A percentile compares a stretch with the other conserved stretches of the same genome.
Evolutionary conservation across 2,888 invertebrate genomes (phyloP).

Genomic region (Amphipyra berbera): DNA sequence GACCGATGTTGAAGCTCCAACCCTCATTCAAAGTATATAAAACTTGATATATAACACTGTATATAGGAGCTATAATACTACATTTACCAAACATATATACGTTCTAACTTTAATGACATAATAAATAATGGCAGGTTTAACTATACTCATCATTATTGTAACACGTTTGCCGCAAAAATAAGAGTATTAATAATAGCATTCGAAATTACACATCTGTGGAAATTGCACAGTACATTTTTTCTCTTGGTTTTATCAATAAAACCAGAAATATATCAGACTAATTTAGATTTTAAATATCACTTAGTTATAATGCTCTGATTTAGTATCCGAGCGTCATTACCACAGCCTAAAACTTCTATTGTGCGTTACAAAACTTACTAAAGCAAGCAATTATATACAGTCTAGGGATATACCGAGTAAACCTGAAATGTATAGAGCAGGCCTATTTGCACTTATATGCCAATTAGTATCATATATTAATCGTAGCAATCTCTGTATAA

Average conservation of each 20-base stretch:
- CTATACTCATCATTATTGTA: conserved; percentile 12
- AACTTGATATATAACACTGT: no score
- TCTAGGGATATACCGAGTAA: conserved; percentile 20
- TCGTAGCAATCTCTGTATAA: background rate
- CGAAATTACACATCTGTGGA: conserved; percentile 13
- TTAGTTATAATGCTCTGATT: conserved; percentile 24
- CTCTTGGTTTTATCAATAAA: conserved; percentile 24
- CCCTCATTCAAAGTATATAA: no score
- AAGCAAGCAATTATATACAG: conserved; percentile 50
- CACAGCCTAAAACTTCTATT: conserved; percentile 55
- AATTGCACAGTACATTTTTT: conserved; percentile 11
- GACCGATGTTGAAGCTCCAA: no score
- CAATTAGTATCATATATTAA: no score
- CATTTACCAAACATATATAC: conserved; percentile 9
- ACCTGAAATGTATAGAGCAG: conserved; percentile 18
- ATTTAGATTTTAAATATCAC: conserved; percentile 28
- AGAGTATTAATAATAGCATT: conserved; percentile 24
- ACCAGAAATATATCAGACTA: conserved; percentile 29
- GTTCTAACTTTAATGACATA: conserved; percentile 10
- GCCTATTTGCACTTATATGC: background rate
- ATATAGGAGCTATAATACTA: conserved; percentile 9
- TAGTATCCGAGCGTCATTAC: conserved; percentile 21
- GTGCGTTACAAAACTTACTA: conserved; percentile 51
- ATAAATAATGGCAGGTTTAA: conserved; percentile 44
- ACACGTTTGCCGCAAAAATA: conserved; percentile 24